Evolutionary conservation across 2,888 invertebrate species (phyloP).

Genomic region (Tetropium fuscum): DNA sequence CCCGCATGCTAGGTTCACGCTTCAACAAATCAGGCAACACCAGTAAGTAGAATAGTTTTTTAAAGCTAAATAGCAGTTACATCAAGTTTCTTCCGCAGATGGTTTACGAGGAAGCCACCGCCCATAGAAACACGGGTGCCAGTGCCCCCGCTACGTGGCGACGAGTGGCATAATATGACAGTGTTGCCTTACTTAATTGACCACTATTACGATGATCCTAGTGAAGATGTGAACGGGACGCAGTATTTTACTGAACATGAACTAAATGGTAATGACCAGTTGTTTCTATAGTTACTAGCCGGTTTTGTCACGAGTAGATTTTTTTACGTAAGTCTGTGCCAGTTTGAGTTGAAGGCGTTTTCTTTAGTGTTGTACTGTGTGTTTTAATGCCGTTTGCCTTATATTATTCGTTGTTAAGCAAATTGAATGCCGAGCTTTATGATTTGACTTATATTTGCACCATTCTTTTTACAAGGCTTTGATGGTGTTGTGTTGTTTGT

Average conservation of each 20-base stretch:
- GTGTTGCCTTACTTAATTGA: conserved; percentile 93
- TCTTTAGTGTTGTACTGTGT: conserved; percentile 2
- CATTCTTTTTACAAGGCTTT: too few relatives aligned
- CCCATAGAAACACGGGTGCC: conserved; percentile 74
- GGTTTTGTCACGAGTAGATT: conserved; percentile 36
- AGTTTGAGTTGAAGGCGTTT: conserved; percentile 5
- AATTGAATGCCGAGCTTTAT: too few relatives aligned
- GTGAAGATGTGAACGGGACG: conserved; percentile 69
- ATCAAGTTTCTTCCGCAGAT: conserved; percentile 66
- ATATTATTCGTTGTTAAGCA: neutral
- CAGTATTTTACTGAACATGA: conserved; percentile 87
- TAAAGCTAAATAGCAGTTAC: neutral
- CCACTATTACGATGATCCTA: conserved; percentile 79
- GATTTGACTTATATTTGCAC: too few relatives aligned
- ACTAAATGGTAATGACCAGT: conserved; percentile 70
- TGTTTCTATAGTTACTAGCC: conserved; percentile 29
- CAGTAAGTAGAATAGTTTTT: conserved; percentile 69
- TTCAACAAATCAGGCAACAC: conserved; percentile 87
- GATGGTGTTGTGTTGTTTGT: too few relatives aligned
- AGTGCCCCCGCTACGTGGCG: conserved; percentile 83
- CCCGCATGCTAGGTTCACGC: conserved; percentile 79
- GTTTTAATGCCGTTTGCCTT: neutral
- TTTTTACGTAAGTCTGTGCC: conserved; percentile 37
- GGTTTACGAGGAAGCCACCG: conserved; percentile 80
- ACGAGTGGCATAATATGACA: conserved; percentile 86